A percentile compares a stretch with the other conserved stretches of the same genome.
Evolutionary conservation across 1,140 invertebrate genomes (phyloP).

Genomic region (Manduca sexta): DNA sequence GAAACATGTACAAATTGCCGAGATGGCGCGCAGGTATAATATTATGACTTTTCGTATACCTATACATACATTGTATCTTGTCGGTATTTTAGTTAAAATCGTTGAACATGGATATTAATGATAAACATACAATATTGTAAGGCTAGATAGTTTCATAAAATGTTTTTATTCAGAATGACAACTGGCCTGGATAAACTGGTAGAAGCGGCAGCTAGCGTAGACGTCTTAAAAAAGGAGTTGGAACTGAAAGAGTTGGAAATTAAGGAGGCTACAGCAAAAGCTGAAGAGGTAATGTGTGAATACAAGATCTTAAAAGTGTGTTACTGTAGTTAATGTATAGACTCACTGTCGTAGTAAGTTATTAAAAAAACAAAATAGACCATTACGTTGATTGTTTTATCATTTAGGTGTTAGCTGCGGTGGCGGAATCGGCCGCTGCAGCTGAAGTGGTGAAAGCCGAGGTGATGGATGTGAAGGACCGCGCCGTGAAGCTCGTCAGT

Average conservation of each 20-base stretch:
- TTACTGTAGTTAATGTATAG: too few species aligned
- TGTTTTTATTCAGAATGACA: conserved; percentile 80
- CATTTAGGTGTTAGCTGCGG: conserved; percentile 75
- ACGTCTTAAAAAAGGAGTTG: conserved; percentile 85
- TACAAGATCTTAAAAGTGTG: too few species aligned
- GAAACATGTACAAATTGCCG: conserved; percentile 80
- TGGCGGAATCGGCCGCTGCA: conserved; percentile 77
- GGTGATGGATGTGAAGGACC: conserved; percentile 87
- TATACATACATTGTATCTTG: too few species aligned
- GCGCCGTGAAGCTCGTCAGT: conserved; percentile 84
- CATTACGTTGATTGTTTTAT: too few species aligned
- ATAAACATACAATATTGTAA: too few species aligned
- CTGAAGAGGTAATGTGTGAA: conserved; percentile 74
- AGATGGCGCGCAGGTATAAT: conserved; percentile 76
- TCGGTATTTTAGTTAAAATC: too few species aligned
- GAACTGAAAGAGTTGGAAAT: conserved; percentile 86
- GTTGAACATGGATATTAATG: too few species aligned
- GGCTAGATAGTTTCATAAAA: background rate
- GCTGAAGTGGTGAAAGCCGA: conserved; percentile 86
- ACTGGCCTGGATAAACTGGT: conserved; percentile 87
- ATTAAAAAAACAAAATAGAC: too few species aligned
- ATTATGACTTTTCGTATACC: too few species aligned
- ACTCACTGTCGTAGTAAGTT: too few species aligned
- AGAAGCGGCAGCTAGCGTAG: conserved; percentile 86
- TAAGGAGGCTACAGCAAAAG: conserved; percentile 78